Conservation (phyloP, 1,140 invertebrate species). For the Aphidius ervi region DNA sequence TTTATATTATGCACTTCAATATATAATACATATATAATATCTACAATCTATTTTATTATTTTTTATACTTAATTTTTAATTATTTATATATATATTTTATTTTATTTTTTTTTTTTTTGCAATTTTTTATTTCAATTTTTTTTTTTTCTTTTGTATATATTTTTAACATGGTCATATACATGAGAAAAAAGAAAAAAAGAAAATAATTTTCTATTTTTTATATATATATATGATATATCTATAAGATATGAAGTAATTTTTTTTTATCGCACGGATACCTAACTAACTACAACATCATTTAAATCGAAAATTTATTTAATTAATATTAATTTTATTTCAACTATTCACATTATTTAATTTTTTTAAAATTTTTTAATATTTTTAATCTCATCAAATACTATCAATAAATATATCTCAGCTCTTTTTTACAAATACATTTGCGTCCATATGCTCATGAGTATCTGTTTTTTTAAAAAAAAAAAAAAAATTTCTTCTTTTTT, state of each 20-base stretch:
- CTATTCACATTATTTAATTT: conserved; percentile 20
- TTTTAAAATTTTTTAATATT: conserved; percentile 2
- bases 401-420: conserved; percentile 46
- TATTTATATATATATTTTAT: too few species aligned
- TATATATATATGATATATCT: background rate
- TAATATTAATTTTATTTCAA: background rate
- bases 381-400: conserved; percentile 15
- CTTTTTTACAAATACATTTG: conserved; percentile 25
- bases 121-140: too few species aligned
- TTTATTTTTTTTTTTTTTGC: too few species aligned
- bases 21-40: conserved; percentile 11
- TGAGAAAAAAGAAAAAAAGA: too few species aligned
- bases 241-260: background rate
- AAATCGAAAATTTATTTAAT: background rate
- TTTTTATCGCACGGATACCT: too few species aligned
- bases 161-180: too few species aligned
- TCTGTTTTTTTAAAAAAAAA: too few species aligned
- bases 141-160: too few species aligned
- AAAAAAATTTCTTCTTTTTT: too few species aligned
- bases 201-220: background rate
- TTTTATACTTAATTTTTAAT: background rate
- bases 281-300: background rate
- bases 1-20: conserved; percentile 16
- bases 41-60: conserved; percentile 11
- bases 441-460: too few species aligned